phyloP scores from a whole-genome alignment of 2,888 invertebrate genomes.

The Amblyjoppa fuscipennis region DNA sequence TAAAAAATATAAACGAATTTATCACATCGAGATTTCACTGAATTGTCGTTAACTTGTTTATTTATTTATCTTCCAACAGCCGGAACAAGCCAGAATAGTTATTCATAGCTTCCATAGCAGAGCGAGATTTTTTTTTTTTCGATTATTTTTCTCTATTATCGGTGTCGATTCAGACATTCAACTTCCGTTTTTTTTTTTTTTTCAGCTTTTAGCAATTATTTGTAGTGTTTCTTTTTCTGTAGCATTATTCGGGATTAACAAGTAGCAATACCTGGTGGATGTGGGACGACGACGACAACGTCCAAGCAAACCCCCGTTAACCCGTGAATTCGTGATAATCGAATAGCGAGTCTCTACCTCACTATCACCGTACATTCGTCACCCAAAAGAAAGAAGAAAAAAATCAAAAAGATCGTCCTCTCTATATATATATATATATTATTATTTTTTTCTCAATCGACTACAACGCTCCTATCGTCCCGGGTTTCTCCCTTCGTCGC shows the following conservation, averaged over 20 bases:
- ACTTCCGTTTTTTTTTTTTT: not conserved
- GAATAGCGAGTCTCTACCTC: slow-evolving; percentile 15
- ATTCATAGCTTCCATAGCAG: not conserved
- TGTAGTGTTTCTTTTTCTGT: not conserved
- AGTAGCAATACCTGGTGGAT: slow-evolving; percentile 44
- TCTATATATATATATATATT: not conserved
- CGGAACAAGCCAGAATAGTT: not conserved
- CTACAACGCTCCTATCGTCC: slow-evolving; percentile 22
- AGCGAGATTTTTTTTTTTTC: not conserved
- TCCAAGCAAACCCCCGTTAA: slow-evolving; percentile 21
- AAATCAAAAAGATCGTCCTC: not conserved
- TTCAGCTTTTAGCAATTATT: not conserved
- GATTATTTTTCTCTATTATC: not conserved
- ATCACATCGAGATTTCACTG: not conserved
- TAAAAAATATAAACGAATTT: not conserved
- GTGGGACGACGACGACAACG: slow-evolving; percentile 27
- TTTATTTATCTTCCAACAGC: not conserved
- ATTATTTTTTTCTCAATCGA: not conserved
- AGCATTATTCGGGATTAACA: not conserved
- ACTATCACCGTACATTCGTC: slow-evolving; percentile 55
- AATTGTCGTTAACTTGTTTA: not conserved
- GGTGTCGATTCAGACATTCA: not conserved
- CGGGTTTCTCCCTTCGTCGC: slow-evolving; percentile 3
- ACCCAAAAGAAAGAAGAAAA: not conserved
- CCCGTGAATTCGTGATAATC: slow-evolving; percentile 41